Base-by-base conservation (phyloP, 2,113 vertebrate genomes). In the Cromileptes altivelis region DNA sequence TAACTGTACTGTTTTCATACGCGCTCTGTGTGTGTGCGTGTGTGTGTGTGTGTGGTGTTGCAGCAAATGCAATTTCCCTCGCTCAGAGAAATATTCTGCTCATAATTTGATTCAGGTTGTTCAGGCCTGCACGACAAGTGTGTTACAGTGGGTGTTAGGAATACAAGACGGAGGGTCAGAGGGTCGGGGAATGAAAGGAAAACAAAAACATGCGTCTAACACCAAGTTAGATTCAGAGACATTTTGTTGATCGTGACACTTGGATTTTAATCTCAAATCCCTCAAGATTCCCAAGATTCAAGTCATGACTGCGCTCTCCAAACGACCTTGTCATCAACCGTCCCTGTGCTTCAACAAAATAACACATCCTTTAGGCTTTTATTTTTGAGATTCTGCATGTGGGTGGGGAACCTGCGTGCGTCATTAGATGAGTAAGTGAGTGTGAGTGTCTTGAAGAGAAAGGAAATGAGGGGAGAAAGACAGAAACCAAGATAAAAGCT, bases 391-490 rank as follows among this genome's bases (percentile, higher is more conserved):
- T 79, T 82, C 49, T 75, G 88, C 68, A 52, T 70, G 86, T 91
- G 89, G 88, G 92, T 27, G 84, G 71, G 74, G 74, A 81, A 78
- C 25, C 77, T 67, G 75, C 2, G 70, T 87, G 84, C 84, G 80
- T 93, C 86, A 91, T 86, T 67, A 77, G 68, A 76, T 52, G 76
- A 87, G 64, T 80, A 60, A 78, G 82, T 82, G 78, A 82, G 70
- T 68, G 50, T 21, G 52, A 74, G 82, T 18, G 70, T 82, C 61
- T 84, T 71, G 52, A 83, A 79, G 70, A 75, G 61, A 78, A 52
- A 89, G 88, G 87, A 89, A 91, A 90, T 81, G 79, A 91, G 65
- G 71, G 65, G 82, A 65, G 82, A 76, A 78, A 78, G 88, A 85
- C 78, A 65, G 75, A 84, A 70, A 78, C 15, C 12, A 15, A 84